Conservation (phyloP, 1,140 invertebrate species). For the Leptopilina boulardi region DNA sequence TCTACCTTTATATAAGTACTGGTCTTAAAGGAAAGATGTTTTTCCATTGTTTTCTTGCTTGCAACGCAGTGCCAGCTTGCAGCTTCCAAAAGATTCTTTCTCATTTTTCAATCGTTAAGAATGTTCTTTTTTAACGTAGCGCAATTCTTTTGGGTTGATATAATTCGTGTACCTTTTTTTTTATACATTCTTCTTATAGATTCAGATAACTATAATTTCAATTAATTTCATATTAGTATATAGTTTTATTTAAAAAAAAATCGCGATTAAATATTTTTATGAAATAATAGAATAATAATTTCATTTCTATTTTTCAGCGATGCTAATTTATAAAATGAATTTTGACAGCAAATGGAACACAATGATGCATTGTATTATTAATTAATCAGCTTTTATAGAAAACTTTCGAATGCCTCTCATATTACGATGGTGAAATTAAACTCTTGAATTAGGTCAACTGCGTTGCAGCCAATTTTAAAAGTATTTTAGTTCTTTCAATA, state of each 20-base stretch:
- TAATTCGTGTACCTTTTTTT: background rate
- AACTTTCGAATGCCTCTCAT: conserved; percentile 3
- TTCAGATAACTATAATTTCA: too few relatives aligned
- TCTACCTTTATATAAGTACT: conserved; percentile 19
- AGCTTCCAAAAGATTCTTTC: conserved; percentile 9
- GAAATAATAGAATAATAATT: background rate
- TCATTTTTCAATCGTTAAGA: conserved; percentile 30
- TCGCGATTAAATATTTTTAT: background rate
- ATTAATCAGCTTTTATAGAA: conserved; percentile 5
- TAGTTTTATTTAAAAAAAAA: background rate
- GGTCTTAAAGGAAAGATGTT: conserved; percentile 25
- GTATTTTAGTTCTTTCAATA: too few relatives aligned
- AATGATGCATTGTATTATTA: conserved; percentile 20
- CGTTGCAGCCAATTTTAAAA: background rate
- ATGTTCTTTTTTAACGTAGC: background rate
- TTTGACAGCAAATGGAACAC: background rate
- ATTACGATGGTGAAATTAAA: background rate
- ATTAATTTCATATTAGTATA: too few relatives aligned
- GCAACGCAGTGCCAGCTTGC: conserved; percentile 12
- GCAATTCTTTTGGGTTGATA: background rate
- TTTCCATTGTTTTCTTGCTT: conserved; percentile 11
- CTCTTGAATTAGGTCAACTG: background rate
- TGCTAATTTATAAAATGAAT: background rate
- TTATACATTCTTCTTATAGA: too few relatives aligned
- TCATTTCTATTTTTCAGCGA: background rate